Evolutionary conservation across 2,797 vertebrate genomes (phyloP), one percentile per base, ranked within the genome.

Genomic region (Triplophysa bombifrons): DNA sequence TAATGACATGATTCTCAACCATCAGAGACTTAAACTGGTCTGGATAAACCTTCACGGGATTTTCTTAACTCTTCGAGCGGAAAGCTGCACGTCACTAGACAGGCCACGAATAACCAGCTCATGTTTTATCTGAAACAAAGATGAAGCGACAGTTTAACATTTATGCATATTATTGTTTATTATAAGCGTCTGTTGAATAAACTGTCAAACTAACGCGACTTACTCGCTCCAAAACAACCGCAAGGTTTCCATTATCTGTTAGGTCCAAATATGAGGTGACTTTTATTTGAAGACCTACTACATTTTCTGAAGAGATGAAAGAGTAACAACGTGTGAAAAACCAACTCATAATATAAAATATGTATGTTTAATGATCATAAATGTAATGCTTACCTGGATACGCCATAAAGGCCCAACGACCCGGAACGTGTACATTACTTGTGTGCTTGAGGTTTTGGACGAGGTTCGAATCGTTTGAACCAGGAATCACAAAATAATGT

Each of bases 11-110:
- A 80, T 14, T 46, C 30, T 38, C 50, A 25, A 4, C 65, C 50
- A 3, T 27, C 74, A 2, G 78, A 51, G 41, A 83, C 77, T 8
- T 83, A 63, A 60, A 85, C 84, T 55, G 53, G 51, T 53, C n/a
- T 53, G 5, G 1, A 53, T 10, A 19, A 27, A 11, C 22, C 14
- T 53, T 61, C n/a, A 61, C 4, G 58, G 58, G 3, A 6, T 61
- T 61, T 61, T 61, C 25, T 61, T 3, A 2, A 61, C 58, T 61
- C 25, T 61, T 13, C 58, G 22, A 6, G 25, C 4, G 5, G 12
- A 30, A 25, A 61, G 13, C 58, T 27, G 4, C 13, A 61, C n/a
- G 12, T 61, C 1, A 16, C 13, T 14, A 3, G 58, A 8, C 58
- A 61, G 11, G 13, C 58, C 58, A 1, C 25, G 58, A 27, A 2